Evolutionary conservation across 2,113 vertebrate genomes (phyloP).

Genomic region (Macquaria ambigua): DNA sequence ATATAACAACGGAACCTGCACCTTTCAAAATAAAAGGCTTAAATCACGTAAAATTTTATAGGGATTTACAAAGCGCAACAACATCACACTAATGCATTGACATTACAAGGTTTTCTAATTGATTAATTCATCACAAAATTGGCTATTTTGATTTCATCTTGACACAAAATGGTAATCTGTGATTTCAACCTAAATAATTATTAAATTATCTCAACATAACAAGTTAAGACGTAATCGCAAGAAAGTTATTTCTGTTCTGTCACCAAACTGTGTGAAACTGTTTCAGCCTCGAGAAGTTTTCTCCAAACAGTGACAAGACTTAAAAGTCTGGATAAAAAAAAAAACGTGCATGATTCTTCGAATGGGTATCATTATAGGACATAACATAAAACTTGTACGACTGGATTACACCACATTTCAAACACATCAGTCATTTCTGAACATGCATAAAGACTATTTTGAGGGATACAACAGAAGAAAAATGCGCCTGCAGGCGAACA

Average conservation of each 20-base stretch:
- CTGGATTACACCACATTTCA: not conserved
- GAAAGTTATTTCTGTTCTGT: not conserved
- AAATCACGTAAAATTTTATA: not conserved
- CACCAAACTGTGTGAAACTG: not conserved
- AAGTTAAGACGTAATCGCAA: not conserved
- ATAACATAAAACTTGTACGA: not conserved
- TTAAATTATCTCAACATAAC: not conserved
- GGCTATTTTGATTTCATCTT: not conserved
- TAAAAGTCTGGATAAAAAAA: not conserved
- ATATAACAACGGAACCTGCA: not conserved
- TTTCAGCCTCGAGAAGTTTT: not conserved
- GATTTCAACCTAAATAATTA: not conserved
- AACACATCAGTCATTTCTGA: conserved; percentile 5
- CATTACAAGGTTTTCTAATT: not conserved
- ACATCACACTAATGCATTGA: too few species aligned
- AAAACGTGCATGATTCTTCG: not conserved
- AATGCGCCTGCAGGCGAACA: not conserved
- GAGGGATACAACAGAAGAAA: not conserved
- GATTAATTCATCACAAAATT: not conserved
- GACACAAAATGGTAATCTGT: not conserved
- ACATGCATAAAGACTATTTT: not conserved
- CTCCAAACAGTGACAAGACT: not conserved
- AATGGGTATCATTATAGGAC: not conserved
- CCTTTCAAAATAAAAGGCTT: not conserved
- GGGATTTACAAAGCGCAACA: too few species aligned